Evolutionary conservation across 2,113 vertebrate species (phyloP), one percentile per base, ranked within the genome.

Genomic region (Glaucomys volans): DNA sequence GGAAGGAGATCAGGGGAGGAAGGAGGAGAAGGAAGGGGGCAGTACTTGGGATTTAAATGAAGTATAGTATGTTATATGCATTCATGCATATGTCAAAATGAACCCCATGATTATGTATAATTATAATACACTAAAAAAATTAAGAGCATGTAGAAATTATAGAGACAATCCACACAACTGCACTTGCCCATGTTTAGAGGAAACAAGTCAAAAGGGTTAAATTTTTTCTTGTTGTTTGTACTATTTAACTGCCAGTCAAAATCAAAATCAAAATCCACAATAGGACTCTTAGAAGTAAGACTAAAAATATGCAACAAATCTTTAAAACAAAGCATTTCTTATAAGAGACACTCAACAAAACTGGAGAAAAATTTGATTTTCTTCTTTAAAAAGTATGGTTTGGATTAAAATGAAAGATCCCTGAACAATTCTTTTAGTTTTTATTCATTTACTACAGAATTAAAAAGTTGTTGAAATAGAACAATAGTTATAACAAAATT

Each of bases 381-480:
- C n/a, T 77, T 18, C 72, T 67, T 67, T 47, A 62, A 50, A 69
- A 75, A 59, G 37, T 37, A 75, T 67, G 35, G n/a, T 67, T 90
- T 82, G 30, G 12, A 92, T 95, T 96, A 90, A 93, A 94, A 94
- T 87, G 7, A 72, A 97, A 92, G 26, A 35, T 20, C 26, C 42
- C 32, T 87, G 37, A 66, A 72, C 62, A 93, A 81, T 92, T 95
- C 54, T 76, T 87, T 90, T 57, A 84, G 32, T 50, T 95, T 96
- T 85, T 83, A 66, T 69, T 87, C 13, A 52, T 80, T 88, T 86
- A 79, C 84, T 82, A 82, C 5, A 91, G 10, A 87, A 66, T 81
- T 26, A 67, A 94, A 94, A 86, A 87, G 54, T 50, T 80, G 12
- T 76, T 95, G 83, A 96, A 94, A 72, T n/a, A 79, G 52, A 90